phyloP scores from a whole-genome alignment of 2,888 invertebrate genomes.

The Choristoneura rosaceana region DNA sequence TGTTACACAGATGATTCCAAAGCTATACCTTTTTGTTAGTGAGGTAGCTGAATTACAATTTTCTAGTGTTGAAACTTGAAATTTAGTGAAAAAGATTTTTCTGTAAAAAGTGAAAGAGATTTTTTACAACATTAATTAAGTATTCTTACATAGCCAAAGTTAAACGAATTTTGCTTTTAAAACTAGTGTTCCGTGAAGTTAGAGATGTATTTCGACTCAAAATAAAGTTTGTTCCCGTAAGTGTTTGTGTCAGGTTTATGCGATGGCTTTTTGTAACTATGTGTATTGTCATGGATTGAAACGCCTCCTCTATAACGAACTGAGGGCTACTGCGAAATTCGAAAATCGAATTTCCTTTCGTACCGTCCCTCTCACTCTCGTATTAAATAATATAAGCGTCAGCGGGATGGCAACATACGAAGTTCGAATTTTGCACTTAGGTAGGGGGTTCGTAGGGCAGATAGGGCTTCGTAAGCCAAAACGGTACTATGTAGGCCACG shows the following conservation, averaged over 20 bases:
- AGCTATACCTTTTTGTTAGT: background rate
- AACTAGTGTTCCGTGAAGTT: constrained; percentile 4
- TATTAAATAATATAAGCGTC: no score
- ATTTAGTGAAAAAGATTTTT: background rate
- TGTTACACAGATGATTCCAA: background rate
- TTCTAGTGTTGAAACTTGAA: background rate
- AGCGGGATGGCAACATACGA: no score
- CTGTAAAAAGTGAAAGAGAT: constrained; percentile 13
- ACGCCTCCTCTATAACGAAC: background rate
- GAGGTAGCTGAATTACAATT: background rate
- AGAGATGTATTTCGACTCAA: background rate
- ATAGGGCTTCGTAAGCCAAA: no score
- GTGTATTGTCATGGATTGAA: background rate
- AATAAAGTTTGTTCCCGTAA: background rate
- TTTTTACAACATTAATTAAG: constrained; percentile 22
- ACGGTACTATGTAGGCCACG: no score
- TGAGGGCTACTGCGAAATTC: no score
- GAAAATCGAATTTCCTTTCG: no score
- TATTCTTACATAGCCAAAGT: constrained; percentile 22
- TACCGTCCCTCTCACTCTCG: no score
- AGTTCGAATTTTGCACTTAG: no score
- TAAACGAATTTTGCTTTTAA: constrained; percentile 4
- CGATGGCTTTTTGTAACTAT: background rate
- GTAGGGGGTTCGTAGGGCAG: no score
- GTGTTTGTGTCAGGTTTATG: background rate